phyloP scores from a whole-genome alignment of 2,113 vertebrate species.

The Grallaria varia region DNA sequence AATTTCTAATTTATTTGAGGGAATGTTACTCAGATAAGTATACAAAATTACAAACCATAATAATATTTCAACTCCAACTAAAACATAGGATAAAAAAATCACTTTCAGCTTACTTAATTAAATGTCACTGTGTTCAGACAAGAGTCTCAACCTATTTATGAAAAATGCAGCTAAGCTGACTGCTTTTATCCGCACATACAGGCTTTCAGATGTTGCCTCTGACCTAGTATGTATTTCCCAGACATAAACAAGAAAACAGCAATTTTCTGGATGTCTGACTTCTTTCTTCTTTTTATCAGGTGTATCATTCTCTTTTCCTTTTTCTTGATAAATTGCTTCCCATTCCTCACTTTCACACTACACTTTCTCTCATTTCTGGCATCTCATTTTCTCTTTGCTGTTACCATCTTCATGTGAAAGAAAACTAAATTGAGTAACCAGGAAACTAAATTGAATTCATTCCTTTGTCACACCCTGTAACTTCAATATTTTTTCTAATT shows the following conservation, averaged over 20 bases:
- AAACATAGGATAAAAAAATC: not conserved
- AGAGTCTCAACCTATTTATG: not conserved
- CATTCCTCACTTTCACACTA: not conserved
- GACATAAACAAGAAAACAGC: not conserved
- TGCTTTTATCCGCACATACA: conserved; percentile 6
- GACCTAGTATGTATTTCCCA: not conserved
- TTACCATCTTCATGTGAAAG: not conserved
- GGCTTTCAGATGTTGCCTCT: conserved; percentile 4
- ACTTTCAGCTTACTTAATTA: conserved; percentile 12
- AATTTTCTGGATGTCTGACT: not conserved
- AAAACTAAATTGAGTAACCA: not conserved
- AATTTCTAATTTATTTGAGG: not conserved
- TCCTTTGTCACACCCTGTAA: not conserved
- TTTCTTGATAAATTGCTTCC: not conserved
- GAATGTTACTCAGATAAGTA: conserved; percentile 14
- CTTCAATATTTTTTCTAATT: not conserved
- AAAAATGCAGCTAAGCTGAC: not conserved
- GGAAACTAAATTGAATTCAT: not conserved
- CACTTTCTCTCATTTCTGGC: not conserved
- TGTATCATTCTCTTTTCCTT: not conserved
- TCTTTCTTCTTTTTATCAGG: not conserved
- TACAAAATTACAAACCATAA: not conserved
- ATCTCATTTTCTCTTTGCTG: not conserved
- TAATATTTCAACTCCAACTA: not conserved
- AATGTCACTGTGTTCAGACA: not conserved